phyloP scores from a whole-genome alignment of 2,113 vertebrate genomes.

The Semnornis frantzii region DNA sequence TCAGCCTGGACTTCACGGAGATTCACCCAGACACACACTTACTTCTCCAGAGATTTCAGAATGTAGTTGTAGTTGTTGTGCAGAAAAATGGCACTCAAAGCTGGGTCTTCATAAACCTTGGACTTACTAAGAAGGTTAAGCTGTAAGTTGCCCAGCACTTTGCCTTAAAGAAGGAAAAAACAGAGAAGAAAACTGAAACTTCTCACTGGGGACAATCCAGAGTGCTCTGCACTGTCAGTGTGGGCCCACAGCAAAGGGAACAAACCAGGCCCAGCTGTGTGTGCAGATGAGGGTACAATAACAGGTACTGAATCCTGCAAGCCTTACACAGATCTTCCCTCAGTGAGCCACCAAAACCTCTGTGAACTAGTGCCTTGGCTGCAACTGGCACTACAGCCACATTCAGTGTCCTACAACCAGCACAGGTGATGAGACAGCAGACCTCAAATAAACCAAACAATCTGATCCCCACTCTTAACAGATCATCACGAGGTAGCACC shows the following conservation, averaged over 20 bases:
- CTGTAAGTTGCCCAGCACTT: conserved; percentile 96
- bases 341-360: neutral
- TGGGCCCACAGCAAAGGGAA: neutral
- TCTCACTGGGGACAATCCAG: neutral
- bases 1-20: neutral
- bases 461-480: neutral
- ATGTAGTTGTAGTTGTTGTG: conserved; percentile 99
- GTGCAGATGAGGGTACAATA: neutral
- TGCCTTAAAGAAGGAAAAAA: conserved; percentile 78
- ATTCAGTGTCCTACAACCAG: neutral
- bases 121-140: conserved; percentile 95
- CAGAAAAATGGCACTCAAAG: conserved; percentile 93
- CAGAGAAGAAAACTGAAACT: neutral
- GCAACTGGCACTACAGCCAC: neutral
- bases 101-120: conserved; percentile 95
- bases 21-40: conserved; percentile 20
- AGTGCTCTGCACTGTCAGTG: rapidly evolving
- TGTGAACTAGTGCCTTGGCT: neutral
- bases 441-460: neutral
- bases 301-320: neutral
- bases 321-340: neutral
- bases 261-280: neutral
- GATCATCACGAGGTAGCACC: neutral
- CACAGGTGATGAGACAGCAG: neutral
- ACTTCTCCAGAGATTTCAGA: conserved; percentile 98